These are phyloP conservation scores for Anseranas semipalmata DNA, from an alignment of 2,113 vertebrate species.

Conservation along the genomic window DNA sequence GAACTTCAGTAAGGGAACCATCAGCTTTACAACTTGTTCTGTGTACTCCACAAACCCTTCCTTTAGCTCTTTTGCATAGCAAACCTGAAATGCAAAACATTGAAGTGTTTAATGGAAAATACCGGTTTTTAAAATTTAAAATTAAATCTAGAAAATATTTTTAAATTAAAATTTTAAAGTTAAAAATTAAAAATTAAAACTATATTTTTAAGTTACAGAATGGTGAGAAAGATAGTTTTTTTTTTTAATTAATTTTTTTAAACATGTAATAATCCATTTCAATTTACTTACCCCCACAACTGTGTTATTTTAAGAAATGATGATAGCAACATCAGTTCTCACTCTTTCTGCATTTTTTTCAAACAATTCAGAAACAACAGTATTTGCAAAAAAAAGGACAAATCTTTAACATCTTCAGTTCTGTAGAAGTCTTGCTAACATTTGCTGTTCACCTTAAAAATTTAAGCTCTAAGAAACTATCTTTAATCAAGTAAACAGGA, in stretches of 20 bases:
- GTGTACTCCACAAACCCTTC: conserved; percentile 98
- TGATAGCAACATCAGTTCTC: not conserved
- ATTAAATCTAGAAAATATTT: too few relatives aligned
- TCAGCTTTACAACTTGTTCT: conserved; percentile 97
- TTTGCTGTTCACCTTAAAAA: not conserved
- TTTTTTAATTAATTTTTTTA: not conserved
- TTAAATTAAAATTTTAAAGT: too few relatives aligned
- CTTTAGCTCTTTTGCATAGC: conserved; percentile 97
- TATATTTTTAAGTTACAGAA: not conserved
- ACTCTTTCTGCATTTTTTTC: not conserved
- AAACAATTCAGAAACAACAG: not conserved
- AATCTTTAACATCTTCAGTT: not conserved
- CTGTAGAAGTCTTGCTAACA: not conserved
- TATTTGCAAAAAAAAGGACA: not conserved
- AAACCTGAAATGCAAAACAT: conserved; percentile 83
- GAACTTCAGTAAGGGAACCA: conserved; percentile 97
- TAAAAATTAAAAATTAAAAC: too few relatives aligned
- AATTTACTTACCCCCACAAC: not conserved
- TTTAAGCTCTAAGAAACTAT: not conserved
- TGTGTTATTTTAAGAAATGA: not conserved
- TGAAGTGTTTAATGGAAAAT: not conserved
- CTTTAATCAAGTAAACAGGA: not conserved
- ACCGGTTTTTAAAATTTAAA: too few relatives aligned
- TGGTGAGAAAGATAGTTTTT: not conserved
- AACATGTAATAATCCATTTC: not conserved